Evolutionary conservation across 2,113 vertebrate species (phyloP).

Genomic region (Sclerurus mexicanus): DNA sequence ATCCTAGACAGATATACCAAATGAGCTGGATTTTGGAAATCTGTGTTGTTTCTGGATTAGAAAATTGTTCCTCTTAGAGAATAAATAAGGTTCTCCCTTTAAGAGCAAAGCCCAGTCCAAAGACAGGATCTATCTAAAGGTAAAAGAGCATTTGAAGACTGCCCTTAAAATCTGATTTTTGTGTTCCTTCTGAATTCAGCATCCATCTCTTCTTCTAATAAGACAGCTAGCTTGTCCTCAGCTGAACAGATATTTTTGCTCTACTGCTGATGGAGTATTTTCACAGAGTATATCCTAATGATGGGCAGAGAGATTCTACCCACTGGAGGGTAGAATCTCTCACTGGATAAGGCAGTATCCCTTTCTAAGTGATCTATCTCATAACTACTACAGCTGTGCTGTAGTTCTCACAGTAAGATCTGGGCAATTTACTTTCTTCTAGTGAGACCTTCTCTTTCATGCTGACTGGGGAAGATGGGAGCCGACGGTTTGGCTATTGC

Average conservation of each 20-base stretch:
- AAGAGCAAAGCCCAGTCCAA: not conserved
- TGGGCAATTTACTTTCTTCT: constrained; percentile 36
- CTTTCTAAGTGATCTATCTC: not conserved
- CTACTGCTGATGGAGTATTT: not conserved
- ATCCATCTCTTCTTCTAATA: not conserved
- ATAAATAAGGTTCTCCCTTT: not conserved
- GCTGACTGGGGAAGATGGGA: constrained; percentile 97
- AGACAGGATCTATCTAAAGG: not conserved
- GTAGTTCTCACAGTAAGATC: not conserved
- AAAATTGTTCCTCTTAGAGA: not conserved
- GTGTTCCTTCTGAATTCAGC: not conserved
- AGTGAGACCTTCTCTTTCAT: constrained; percentile 99
- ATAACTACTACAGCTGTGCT: not conserved
- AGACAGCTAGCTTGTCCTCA: not conserved
- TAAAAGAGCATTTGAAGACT: not conserved
- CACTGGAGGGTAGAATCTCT: not conserved
- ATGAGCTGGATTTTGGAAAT: not conserved
- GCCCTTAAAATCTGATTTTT: not conserved
- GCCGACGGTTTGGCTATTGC: constrained; percentile 96
- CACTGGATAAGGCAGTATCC: not conserved
- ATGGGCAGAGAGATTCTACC: not conserved
- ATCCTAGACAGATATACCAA: not conserved
- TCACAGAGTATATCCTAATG: not conserved
- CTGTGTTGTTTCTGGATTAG: not conserved
- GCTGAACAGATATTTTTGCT: not conserved